phyloP scores from a whole-genome alignment of 2,888 invertebrate genomes.

The Mactromeris polynyma region DNA sequence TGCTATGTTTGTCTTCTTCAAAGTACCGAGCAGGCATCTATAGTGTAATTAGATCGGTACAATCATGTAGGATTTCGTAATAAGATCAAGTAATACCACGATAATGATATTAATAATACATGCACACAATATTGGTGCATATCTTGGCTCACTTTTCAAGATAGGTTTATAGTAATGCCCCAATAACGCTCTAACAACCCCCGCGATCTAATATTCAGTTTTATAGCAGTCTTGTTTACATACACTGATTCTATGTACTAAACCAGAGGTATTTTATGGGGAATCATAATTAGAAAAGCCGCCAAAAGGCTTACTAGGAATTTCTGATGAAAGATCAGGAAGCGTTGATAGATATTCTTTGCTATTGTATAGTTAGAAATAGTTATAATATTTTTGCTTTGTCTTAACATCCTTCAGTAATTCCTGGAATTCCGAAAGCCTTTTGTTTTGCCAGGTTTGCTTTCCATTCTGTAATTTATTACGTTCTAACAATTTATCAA shows the following conservation, averaged over 20 bases:
- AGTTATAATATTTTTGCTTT: neutral
- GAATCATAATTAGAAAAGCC: neutral
- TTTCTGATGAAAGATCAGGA: neutral
- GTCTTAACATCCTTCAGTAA: neutral
- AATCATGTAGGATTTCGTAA: too few relatives aligned
- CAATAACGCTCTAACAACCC: too few relatives aligned
- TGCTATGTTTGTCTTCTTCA: too few relatives aligned
- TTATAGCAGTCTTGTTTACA: neutral
- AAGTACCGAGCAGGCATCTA: too few relatives aligned
- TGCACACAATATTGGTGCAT: too few relatives aligned
- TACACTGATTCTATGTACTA: neutral
- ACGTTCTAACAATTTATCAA: neutral
- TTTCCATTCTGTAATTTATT: neutral
- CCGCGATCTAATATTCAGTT: too few relatives aligned
- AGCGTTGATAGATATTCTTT: neutral
- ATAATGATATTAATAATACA: too few relatives aligned
- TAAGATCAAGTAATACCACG: too few relatives aligned
- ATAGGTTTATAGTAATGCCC: too few relatives aligned
- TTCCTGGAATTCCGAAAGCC: neutral
- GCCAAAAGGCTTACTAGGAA: neutral
- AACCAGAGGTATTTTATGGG: neutral
- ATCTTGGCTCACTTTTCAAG: too few relatives aligned
- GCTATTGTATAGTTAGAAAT: neutral
- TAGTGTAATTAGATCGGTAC: too few relatives aligned
- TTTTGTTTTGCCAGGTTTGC: conserved; percentile 16